A percentile compares a stretch with the other conserved stretches of the same genome.
Evolutionary conservation across 1,140 invertebrate species (phyloP).

Genomic region (Centruroides sculpturatus): DNA sequence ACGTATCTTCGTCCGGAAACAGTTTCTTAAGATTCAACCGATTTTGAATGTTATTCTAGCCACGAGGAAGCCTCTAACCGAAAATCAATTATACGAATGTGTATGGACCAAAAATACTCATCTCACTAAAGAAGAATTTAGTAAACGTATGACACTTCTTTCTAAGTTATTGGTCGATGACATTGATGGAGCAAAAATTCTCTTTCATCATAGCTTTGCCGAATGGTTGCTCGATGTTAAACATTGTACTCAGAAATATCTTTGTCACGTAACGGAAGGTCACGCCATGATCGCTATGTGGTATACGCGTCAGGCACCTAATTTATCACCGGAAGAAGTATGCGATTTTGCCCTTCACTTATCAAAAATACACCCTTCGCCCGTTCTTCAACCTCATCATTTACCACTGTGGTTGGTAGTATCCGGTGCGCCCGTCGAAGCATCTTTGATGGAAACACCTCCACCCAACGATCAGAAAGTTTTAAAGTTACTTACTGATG

Average conservation of each 20-base stretch:
- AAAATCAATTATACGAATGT: constrained; percentile 60
- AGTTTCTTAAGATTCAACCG: constrained; percentile 70
- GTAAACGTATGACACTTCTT: constrained; percentile 59
- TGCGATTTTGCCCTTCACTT: constrained; percentile 41
- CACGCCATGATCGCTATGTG: constrained; percentile 79
- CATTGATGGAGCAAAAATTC: constrained; percentile 43
- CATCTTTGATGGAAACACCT: constrained; percentile 6
- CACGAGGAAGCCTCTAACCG: constrained; percentile 64
- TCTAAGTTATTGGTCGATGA: constrained; percentile 49
- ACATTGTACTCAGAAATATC: constrained; percentile 85
- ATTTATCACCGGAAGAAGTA: constrained; percentile 37
- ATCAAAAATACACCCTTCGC: constrained; percentile 27
- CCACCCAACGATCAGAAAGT: constrained; percentile 43
- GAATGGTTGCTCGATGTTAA: constrained; percentile 92
- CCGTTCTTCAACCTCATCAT: constrained; percentile 31
- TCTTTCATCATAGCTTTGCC: constrained; percentile 83
- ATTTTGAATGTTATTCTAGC: constrained; percentile 76
- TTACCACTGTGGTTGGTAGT: constrained; percentile 33
- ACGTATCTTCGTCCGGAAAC: constrained; percentile 71
- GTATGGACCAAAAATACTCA: constrained; percentile 62
- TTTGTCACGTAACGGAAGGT: constrained; percentile 71
- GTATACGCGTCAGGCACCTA: constrained; percentile 39
- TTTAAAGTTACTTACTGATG: constrained; percentile 45
- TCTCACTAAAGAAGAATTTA: constrained; percentile 73
- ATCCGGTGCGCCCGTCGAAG: constrained; percentile 28